Evolutionary conservation across 1,140 invertebrate genomes (phyloP).

Genomic region (Parapsyche elsis): DNA sequence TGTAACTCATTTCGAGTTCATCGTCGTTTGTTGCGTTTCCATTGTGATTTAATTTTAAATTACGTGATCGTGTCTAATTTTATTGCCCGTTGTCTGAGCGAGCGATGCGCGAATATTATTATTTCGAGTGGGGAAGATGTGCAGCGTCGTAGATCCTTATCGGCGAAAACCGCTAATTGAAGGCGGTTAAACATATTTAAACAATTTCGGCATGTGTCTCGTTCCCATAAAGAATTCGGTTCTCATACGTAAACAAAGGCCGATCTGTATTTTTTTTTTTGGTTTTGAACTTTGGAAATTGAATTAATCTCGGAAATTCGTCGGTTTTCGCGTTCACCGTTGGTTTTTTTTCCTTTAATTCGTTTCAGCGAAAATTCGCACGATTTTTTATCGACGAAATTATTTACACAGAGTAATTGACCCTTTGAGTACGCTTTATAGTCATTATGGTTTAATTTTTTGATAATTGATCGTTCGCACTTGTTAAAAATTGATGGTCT

Average conservation of each 20-base stretch:
- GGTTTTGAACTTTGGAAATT: constrained; percentile 17
- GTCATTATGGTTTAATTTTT: no score
- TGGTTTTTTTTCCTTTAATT: constrained; percentile 18
- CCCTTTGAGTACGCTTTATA: no score
- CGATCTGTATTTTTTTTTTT: constrained; percentile 10
- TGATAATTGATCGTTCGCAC: no score
- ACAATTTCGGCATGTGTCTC: constrained; percentile 28
- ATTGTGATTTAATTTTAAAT: neutral
- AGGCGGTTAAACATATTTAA: constrained; percentile 27
- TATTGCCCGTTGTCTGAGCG: neutral
- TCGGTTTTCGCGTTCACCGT: constrained; percentile 1
- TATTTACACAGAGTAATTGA: no score
- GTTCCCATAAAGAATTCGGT: constrained; percentile 27
- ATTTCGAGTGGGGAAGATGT: neutral
- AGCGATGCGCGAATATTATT: neutral
- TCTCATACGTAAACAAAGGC: constrained; percentile 18
- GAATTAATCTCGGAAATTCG: neutral
- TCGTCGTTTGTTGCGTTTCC: no score
- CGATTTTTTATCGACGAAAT: neutral
- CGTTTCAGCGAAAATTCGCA: neutral
- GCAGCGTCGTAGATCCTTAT: neutral
- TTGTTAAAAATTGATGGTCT: no score
- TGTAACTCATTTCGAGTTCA: neutral
- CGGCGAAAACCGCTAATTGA: constrained; percentile 24
- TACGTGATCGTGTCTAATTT: neutral